Evolutionary conservation across 2,888 invertebrate genomes (phyloP), one percentile per base, ranked within the genome.

Genomic region (Electrophaes corylata): DNA sequence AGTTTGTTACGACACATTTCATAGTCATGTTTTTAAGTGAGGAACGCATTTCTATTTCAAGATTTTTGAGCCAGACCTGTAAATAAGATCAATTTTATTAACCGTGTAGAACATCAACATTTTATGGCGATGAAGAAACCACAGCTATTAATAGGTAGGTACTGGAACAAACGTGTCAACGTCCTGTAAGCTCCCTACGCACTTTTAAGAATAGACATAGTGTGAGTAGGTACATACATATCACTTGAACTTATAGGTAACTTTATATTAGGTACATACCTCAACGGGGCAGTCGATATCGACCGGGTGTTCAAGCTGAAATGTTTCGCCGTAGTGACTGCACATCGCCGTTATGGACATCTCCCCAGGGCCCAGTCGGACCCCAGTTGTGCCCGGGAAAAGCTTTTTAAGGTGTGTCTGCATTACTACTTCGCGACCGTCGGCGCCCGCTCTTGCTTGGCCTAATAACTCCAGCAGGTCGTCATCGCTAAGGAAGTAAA

Each of bases 401-500:
- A 99, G 92, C 85, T 99, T 99, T 83, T 98, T 98, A 66, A 99
- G 93, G 83, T 99, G 99, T 0, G 96, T 94, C 83, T 99, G 98
- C 81, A 99, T 97, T 2, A 98, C 96, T 45, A 94, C 93, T 60
- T 96, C 96, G 11, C 87, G 77, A 0, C 91, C 91, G 14, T 85
- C 88, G 11, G 91, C 85, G 5, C 91, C 92, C 71, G 97, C 97
- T 0, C 96, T 95, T 0, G 97, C 96, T 87, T 98, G 98, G 0
- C 98, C 98, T 10, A 99, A 93, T 61, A 99, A 94, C 91, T 99
- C 99, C 56, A 99, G 88, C 52, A 99, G 92, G 85, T 99, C 99
- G 76, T 99, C 99, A 79, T 99, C 99, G 59, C 98, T 98, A 64
- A 99, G 93, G 82, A 99, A 99, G 81, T 99, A 98, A 72, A 99